These are phyloP conservation scores for Lasaia peninsularis DNA, from an alignment of 1,140 invertebrate genomes.

Conservation along the genomic window DNA sequence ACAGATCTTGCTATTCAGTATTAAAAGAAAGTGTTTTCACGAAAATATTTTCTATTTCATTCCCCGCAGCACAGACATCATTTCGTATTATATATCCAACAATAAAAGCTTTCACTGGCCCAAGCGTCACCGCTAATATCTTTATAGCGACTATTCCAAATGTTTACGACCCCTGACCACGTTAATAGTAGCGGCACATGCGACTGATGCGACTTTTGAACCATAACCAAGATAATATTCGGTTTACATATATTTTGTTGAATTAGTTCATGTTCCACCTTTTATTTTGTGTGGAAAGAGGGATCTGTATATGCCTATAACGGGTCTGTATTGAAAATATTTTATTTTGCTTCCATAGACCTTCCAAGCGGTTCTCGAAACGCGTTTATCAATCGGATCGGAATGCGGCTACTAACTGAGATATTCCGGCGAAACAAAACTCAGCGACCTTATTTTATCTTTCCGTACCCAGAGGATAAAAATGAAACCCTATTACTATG, in stretches of 20 bases:
- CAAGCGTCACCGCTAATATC: conserved; percentile 23
- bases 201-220: conserved; percentile 19
- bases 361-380: too few species aligned
- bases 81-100: conserved; percentile 7
- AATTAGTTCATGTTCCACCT: background rate
- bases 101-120: conserved; percentile 20
- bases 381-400: too few species aligned
- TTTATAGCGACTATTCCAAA: conserved; percentile 18
- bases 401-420: too few species aligned
- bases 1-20: too few species aligned
- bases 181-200: conserved; percentile 25
- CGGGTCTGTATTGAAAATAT: too few species aligned
- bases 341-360: too few species aligned
- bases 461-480: too few species aligned
- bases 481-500: too few species aligned
- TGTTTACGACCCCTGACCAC: conserved; percentile 24
- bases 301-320: too few species aligned
- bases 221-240: conserved; percentile 13
- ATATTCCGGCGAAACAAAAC: too few species aligned
- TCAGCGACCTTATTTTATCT: too few species aligned
- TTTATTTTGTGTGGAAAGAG: background rate
- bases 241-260: background rate
- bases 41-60: background rate
- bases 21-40: too few species aligned
- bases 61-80: background rate